Base-by-base conservation (phyloP, 2,888 invertebrate species). In the Altica lythri region DNA sequence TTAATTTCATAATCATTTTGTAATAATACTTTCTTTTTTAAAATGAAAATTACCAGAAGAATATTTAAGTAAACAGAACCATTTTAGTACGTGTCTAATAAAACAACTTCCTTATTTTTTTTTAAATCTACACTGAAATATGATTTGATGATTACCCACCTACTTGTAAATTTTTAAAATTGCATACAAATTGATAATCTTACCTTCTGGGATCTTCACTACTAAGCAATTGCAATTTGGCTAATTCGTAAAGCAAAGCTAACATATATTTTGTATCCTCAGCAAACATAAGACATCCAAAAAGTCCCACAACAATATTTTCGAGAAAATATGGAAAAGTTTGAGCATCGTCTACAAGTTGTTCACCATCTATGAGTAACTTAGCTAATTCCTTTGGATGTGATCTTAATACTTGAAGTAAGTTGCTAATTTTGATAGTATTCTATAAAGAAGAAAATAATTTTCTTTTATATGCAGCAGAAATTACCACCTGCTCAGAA, bases 241-340 rank as follows among this genome's bases (percentile, higher is more conserved):
- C 86, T 50, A 92, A 76, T 65, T 88, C 83, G 40, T 83, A 79
- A 49, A 89, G 68, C 35, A 89, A 70, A 62, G 82, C 80, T n/a
- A 89, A 72, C 55, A 86, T 80, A 65, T 84, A 78, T 58, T 82
- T 80, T 64, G 88, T 86, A 74, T 92, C 91, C 68, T 89, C 88
- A 0, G 86, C 85, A 62, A 91, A 80, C 43, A 91, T 79, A 63
- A 87, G 85, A 70, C 87, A 87, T 12, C 88, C 88, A 70, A 87
- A 91, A 0, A 90, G 74, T 1, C 88, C 86, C 14, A 84, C 81
- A 25, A 86, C 78, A 17, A 86, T 68, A 18, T 81, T 81, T 57
- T 83, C 80, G 19, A 84, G 76, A 4, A 83, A 74, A 48, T 71
- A 75, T 25, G 67, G 60, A 53, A 64, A 64, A 25, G 66, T 61